A percentile compares a stretch with the other conserved stretches of the same genome.
These are phyloP conservation scores for Temnothorax curvispinosus DNA, from an alignment of 1,140 invertebrate genomes.

Conservation along the genomic window DNA sequence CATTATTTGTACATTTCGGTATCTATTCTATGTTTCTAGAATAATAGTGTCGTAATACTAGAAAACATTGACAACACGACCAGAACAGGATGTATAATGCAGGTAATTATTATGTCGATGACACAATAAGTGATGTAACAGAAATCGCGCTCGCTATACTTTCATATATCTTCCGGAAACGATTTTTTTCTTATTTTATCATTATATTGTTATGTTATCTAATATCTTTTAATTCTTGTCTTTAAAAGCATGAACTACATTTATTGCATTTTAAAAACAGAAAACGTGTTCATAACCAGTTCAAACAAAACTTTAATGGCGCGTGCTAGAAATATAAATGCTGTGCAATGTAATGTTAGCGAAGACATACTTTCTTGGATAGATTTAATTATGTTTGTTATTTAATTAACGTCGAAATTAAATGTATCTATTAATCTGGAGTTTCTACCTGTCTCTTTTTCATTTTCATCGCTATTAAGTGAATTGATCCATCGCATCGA, in stretches of 20 bases:
- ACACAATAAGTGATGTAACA: conserved; percentile 27
- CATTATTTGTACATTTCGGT: conserved; percentile 4
- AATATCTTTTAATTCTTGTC: background rate
- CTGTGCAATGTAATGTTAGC: background rate
- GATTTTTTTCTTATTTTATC: background rate
- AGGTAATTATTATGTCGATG: conserved; percentile 51
- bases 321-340: background rate
- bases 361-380: background rate
- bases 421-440: background rate
- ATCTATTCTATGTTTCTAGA: conserved; percentile 15
- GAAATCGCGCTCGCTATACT: background rate
- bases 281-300: background rate
- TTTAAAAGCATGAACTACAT: conserved; percentile 3
- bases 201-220: background rate
- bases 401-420: background rate
- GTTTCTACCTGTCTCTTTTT: background rate
- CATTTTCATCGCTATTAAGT: conserved; percentile 28
- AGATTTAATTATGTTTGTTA: conserved; percentile 31
- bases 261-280: background rate
- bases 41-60: conserved; percentile 60
- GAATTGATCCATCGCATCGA: conserved; percentile 12
- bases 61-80: conserved; percentile 56
- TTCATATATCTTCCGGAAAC: background rate
- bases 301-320: background rate
- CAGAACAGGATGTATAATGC: background rate